Evolutionary conservation across 92 coral and sea anemone genomes (phyloP), one percentile per base, ranked within the genome.

Genomic region (Zoanthus gigantus): DNA sequence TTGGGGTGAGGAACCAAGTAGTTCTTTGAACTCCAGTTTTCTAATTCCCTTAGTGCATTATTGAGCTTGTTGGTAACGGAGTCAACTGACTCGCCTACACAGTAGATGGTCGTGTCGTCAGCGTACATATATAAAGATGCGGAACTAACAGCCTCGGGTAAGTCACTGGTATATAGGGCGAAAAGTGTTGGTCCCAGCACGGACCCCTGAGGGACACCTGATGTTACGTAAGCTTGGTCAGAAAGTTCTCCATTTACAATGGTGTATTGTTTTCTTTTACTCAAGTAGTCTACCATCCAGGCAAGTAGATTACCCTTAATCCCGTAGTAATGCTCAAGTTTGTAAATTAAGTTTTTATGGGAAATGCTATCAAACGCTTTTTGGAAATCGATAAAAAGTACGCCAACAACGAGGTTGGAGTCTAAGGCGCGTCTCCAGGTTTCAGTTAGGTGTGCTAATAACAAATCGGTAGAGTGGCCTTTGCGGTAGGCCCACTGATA

Each of bases 401-500:
- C 69, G 30, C 82, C 87, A 69, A 87, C 93, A 31, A 82, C 71
- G 30, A 72, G 82, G 66, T 87, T 83, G 37, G 67, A 76, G n/a
- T 91, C 93, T n/a, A 76, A 45, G 58, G 88, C 85, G 56, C 42
- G 28, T 23, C 91, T 82, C 94, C 93, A 91, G 52, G 28, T 91
- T 72, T 89, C 92, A 37, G 94, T 89, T 76, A 89, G 37, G 31
- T 91, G 90, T 34, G 81, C 69, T 75, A 89, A 37, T 9, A 90
- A 87, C 71, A 79, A 85, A 34, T 87, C 90, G 13, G 90, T 82
- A 11, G 90, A 90, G 32, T 90, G 75, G 58, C 83, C 86, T 53
- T 85, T 86, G 71, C 72, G 79, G 57, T 90, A 86, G n/a, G 88
- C 93, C 90, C 93, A 87, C 67, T 90, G 93, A 16, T 61, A 16